Evolutionary conservation across 2,888 invertebrate genomes (phyloP).

Genomic region (Apamea anceps): DNA sequence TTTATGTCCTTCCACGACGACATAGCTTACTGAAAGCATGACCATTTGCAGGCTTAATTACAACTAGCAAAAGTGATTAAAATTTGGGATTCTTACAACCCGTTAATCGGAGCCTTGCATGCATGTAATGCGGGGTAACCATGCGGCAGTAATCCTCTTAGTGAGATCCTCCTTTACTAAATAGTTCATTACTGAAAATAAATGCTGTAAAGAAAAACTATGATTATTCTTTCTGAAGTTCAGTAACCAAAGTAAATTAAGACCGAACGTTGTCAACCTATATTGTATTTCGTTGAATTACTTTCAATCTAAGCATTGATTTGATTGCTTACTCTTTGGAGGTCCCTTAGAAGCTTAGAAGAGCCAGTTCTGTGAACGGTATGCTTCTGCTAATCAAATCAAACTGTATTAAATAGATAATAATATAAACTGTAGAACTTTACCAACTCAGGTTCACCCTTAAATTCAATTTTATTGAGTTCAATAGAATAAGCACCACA

Average conservation of each 20-base stretch:
- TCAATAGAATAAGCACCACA: background rate
- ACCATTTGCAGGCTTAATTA: constrained; percentile 37
- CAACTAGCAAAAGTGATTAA: constrained; percentile 24
- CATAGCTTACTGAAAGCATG: constrained; percentile 38
- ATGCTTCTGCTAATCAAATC: background rate
- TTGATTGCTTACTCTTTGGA: background rate
- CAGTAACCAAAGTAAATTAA: background rate
- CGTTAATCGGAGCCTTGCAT: background rate
- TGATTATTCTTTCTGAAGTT: background rate
- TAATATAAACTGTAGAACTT: background rate
- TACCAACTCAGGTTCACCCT: background rate
- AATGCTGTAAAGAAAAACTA: background rate
- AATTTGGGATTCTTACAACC: constrained; percentile 29
- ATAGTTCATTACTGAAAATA: constrained; percentile 8
- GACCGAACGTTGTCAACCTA: background rate
- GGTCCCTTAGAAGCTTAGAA: background rate
- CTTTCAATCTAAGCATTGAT: background rate
- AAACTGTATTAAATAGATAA: background rate
- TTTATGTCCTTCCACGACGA: constrained; percentile 27
- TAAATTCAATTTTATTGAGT: background rate
- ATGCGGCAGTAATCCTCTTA: constrained; percentile 42
- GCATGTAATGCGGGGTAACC: constrained; percentile 17
- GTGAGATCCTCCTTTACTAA: background rate
- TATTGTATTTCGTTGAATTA: background rate
- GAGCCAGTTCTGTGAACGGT: background rate